phyloP scores from a whole-genome alignment of 2,888 invertebrate species.

The Sphecodes monilicornis region DNA sequence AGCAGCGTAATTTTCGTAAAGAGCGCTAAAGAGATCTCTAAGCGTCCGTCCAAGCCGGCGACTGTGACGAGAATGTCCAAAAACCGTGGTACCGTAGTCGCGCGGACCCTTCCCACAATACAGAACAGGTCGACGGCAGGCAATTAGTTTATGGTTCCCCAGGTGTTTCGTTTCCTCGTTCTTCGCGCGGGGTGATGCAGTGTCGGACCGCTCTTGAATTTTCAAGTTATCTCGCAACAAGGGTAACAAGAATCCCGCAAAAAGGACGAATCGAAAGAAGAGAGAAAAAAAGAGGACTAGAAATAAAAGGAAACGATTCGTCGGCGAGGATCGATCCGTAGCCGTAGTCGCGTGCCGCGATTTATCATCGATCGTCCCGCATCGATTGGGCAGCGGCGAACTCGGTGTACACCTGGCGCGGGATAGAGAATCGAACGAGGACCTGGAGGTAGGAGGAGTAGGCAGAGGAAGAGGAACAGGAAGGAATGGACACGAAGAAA shows the following conservation, averaged over 20 bases:
- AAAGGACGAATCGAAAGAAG: background rate
- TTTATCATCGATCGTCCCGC: slow-evolving; percentile 60
- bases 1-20: background rate
- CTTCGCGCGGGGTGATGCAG: background rate
- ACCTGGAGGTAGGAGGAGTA: background rate
- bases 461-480: slow-evolving; percentile 15
- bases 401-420: slow-evolving; percentile 29
- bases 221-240: background rate
- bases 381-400: slow-evolving; percentile 59
- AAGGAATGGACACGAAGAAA: slow-evolving; percentile 25
- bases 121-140: background rate
- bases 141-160: background rate
- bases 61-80: background rate
- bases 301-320: slow-evolving; percentile 33
- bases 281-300: background rate
- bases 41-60: background rate
- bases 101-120: background rate
- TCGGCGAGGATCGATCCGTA: slow-evolving; percentile 53
- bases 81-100: background rate
- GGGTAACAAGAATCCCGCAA: background rate
- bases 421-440: slow-evolving; percentile 13
- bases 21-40: background rate
- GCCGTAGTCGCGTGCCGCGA: slow-evolving; percentile 62
- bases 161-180: background rate
- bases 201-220: background rate